Evolutionary conservation across 2,888 invertebrate genomes (phyloP).

Genomic region (Drosophila cracens): DNA sequence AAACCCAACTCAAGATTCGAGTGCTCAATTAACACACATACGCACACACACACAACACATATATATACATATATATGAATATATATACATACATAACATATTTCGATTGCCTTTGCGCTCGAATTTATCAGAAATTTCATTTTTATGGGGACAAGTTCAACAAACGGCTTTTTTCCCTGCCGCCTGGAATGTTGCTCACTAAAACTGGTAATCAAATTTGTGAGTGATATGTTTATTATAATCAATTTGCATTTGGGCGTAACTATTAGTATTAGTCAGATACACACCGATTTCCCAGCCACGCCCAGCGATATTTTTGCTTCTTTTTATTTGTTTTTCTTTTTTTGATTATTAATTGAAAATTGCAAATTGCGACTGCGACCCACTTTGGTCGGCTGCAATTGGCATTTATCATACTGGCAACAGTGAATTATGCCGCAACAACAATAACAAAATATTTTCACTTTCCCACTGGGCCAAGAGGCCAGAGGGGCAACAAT

Average conservation of each 20-base stretch:
- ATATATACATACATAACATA: neutral
- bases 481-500: conserved; percentile 31
- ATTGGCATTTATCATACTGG: conserved; percentile 70
- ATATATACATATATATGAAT: conserved; percentile 5
- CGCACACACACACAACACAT: conserved; percentile 6
- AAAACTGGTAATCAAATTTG: conserved; percentile 59
- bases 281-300: conserved; percentile 45
- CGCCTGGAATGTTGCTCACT: conserved; percentile 59
- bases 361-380: conserved; percentile 75
- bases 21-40: conserved; percentile 71
- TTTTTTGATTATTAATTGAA: conserved; percentile 38
- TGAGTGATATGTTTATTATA: conserved; percentile 47
- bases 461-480: conserved; percentile 72
- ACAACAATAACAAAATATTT: conserved; percentile 56
- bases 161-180: conserved; percentile 53
- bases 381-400: conserved; percentile 62
- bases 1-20: conserved; percentile 44
- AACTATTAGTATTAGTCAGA: conserved; percentile 63
- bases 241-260: conserved; percentile 66
- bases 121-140: conserved; percentile 58
- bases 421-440: conserved; percentile 63
- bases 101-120: conserved; percentile 35
- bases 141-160: conserved; percentile 67
- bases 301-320: conserved; percentile 41
- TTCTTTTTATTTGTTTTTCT: conserved; percentile 15